These are phyloP conservation scores for Chironomus riparius DNA, from an alignment of 2,888 invertebrate genomes.

Conservation along the genomic window DNA sequence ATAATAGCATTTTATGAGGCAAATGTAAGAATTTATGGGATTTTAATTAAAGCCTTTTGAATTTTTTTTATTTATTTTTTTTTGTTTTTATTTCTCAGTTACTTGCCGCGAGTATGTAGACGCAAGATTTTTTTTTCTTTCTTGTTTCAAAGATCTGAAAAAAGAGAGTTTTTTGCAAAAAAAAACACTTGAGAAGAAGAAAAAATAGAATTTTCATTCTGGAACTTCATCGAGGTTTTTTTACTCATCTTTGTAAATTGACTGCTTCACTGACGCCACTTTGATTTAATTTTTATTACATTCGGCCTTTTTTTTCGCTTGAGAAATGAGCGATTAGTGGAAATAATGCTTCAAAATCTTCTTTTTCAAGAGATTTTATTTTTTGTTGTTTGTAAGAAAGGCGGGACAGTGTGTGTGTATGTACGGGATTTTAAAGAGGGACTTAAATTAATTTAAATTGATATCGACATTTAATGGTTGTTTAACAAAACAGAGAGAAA, in stretches of 20 bases:
- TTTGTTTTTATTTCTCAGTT: not conserved
- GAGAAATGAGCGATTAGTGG: conserved; percentile 12
- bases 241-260: conserved; percentile 8
- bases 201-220: conserved; percentile 9
- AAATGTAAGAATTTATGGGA: conserved; percentile 21
- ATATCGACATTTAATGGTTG: not conserved
- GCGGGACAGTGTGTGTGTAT: not conserved
- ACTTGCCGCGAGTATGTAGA: not conserved
- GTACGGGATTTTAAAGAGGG: not conserved
- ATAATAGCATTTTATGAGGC: conserved; percentile 2
- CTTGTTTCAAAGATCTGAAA: not conserved
- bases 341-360: not conserved
- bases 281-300: conserved; percentile 23
- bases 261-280: conserved; percentile 26
- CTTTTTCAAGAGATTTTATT: not conserved
- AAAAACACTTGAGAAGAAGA: not conserved
- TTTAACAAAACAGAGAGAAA: not conserved
- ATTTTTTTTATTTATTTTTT: not conserved
- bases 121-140: not conserved
- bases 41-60: conserved; percentile 20
- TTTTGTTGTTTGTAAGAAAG: not conserved
- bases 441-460: not conserved
- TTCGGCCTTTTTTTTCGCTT: conserved; percentile 7
- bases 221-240: not conserved
- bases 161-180: not conserved